Percentiles rank a stretch among this genome's conserved stretches.
phyloP scores from a whole-genome alignment of 2,888 invertebrate species.

The Tridacna gigas region DNA sequence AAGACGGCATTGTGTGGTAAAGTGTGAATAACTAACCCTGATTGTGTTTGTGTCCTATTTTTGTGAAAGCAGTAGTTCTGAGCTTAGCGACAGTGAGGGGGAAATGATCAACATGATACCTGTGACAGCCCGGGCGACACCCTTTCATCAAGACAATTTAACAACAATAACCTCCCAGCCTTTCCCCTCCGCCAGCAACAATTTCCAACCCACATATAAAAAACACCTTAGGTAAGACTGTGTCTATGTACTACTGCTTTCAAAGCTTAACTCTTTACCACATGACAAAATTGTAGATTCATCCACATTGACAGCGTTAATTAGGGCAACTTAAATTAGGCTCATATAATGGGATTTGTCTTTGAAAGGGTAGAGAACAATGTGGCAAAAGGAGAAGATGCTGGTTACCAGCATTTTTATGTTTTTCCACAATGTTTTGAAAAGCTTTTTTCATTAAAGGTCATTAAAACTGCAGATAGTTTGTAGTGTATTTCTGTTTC shows the following conservation, averaged over 20 bases:
- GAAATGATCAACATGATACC: conserved; percentile 62
- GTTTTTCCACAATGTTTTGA: too few relatives aligned
- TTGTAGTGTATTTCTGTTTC: too few relatives aligned
- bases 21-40: neutral
- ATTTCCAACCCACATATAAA: conserved; percentile 43
- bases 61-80: conserved; percentile 65
- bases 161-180: conserved; percentile 33
- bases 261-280: too few relatives aligned
- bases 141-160: conserved; percentile 57
- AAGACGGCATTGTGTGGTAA: neutral
- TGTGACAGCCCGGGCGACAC: conserved; percentile 67
- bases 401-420: too few relatives aligned
- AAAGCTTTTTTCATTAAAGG: too few relatives aligned
- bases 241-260: neutral
- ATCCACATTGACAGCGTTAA: too few relatives aligned
- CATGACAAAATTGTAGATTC: too few relatives aligned
- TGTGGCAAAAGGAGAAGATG: too few relatives aligned
- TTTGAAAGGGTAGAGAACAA: too few relatives aligned
- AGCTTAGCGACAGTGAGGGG: conserved; percentile 67
- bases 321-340: too few relatives aligned
- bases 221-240: conserved; percentile 54
- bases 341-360: too few relatives aligned
- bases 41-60: neutral
- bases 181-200: conserved; percentile 9
- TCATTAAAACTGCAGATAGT: too few relatives aligned